These are phyloP conservation scores for Bombyx huttoni DNA, from an alignment of 2,888 invertebrate species.

Conservation along the genomic window DNA sequence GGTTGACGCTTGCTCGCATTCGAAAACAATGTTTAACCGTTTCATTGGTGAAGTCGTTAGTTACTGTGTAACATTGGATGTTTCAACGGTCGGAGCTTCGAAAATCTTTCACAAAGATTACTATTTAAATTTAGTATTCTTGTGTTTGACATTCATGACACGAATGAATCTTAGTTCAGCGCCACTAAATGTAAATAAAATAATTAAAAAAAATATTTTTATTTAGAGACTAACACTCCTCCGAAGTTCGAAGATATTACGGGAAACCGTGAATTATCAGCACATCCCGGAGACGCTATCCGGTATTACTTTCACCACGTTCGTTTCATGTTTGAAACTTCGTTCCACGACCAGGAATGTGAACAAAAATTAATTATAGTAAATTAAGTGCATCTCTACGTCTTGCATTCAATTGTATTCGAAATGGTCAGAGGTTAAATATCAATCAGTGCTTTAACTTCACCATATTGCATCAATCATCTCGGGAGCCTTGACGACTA, in stretches of 20 bases:
- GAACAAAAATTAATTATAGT: too few relatives aligned
- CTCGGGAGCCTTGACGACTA: not conserved
- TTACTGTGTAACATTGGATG: too few relatives aligned
- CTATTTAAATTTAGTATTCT: too few relatives aligned
- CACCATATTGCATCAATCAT: not conserved
- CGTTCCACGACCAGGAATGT: not conserved
- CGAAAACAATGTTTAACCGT: too few relatives aligned
- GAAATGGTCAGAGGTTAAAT: not conserved
- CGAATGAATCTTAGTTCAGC: too few relatives aligned
- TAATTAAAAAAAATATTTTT: too few relatives aligned
- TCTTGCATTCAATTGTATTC: not conserved
- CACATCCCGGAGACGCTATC: not conserved
- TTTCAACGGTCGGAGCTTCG: too few relatives aligned
- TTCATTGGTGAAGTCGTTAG: too few relatives aligned
- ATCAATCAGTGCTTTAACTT: not conserved
- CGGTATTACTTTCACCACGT: not conserved
- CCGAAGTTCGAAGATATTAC: not conserved
- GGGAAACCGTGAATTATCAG: not conserved
- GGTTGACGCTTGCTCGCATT: too few relatives aligned
- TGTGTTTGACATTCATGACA: too few relatives aligned
- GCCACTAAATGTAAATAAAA: too few relatives aligned
- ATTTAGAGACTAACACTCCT: not conserved
- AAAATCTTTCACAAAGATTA: too few relatives aligned
- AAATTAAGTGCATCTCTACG: not conserved
- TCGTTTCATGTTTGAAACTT: not conserved